Percentiles rank a stretch among this genome's conserved stretches.
These are phyloP conservation scores for Oxytorus armatus DNA, from an alignment of 2,888 invertebrate species.

Conservation along the genomic window DNA sequence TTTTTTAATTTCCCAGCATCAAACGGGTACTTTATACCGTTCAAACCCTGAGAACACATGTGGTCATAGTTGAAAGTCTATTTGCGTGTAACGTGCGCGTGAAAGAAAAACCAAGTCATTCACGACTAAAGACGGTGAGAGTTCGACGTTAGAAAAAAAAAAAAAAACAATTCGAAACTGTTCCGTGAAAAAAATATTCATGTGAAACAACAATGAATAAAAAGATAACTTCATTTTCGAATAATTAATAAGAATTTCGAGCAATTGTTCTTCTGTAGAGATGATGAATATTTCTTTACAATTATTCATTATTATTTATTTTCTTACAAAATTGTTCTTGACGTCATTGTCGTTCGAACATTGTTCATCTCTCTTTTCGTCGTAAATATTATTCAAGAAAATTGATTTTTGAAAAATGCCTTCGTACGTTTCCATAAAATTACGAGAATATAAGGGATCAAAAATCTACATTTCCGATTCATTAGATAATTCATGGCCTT, in stretches of 20 bases:
- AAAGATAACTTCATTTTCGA: too few relatives aligned
- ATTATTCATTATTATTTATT: too few relatives aligned
- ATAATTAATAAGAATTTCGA: too few relatives aligned
- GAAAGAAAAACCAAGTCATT: background rate
- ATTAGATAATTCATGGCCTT: slow-evolving; percentile 50
- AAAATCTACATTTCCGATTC: slow-evolving; percentile 21
- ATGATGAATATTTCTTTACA: background rate
- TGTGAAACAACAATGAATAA: too few relatives aligned
- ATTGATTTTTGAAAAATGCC: too few relatives aligned
- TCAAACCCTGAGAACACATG: slow-evolving; percentile 40
- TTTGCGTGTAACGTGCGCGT: background rate
- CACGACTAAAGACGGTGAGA: background rate
- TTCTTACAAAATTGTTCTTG: too few relatives aligned
- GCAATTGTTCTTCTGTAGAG: too few relatives aligned
- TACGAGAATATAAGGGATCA: too few relatives aligned
- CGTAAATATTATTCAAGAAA: too few relatives aligned
- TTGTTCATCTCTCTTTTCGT: background rate
- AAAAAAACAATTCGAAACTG: too few relatives aligned
- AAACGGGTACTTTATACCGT: slow-evolving; percentile 58
- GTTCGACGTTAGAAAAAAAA: background rate
- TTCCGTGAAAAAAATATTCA: background rate
- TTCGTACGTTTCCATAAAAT: too few relatives aligned
- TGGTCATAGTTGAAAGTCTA: slow-evolving; percentile 25
- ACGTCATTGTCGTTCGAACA: too few relatives aligned
- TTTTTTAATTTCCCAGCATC: slow-evolving; percentile 43